phyloP scores from a whole-genome alignment of 1,140 invertebrate genomes.

The Pseudomyrmex cubaensis region DNA sequence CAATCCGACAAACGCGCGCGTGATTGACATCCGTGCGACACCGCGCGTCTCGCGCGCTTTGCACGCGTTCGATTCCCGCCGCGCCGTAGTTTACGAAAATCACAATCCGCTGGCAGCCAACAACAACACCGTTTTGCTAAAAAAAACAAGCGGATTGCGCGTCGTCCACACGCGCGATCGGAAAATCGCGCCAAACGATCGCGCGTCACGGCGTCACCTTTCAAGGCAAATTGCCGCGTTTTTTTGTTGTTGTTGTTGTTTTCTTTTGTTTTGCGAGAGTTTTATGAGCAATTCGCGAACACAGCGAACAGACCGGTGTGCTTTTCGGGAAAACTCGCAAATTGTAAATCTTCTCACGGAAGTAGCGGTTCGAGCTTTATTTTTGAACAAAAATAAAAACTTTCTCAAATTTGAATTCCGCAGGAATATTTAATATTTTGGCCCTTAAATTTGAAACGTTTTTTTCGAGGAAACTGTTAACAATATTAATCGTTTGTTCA shows the following conservation, averaged over 20 bases:
- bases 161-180: constrained; percentile 16
- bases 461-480: not conserved
- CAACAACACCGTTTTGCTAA: constrained; percentile 21
- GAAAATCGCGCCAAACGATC: constrained; percentile 40
- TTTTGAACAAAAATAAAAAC: too few species aligned
- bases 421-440: too few species aligned
- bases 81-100: constrained; percentile 40
- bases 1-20: constrained; percentile 27
- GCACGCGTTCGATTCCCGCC: too few species aligned
- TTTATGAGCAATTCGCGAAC: not conserved
- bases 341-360: not conserved
- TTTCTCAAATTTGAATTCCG: too few species aligned
- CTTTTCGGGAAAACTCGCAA: not conserved
- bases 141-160: constrained; percentile 29
- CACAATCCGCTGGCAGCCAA: not conserved
- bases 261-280: not conserved
- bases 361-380: too few species aligned
- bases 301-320: not conserved
- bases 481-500: not conserved
- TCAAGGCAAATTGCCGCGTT: constrained; percentile 12
- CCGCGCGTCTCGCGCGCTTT: not conserved
- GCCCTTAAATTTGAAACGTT: not conserved
- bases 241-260: not conserved
- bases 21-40: constrained; percentile 46
- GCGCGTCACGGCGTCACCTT: not conserved